Percentiles rank a stretch among this genome's conserved stretches.
Conservation (phyloP, 1,140 invertebrate genomes). For the honey bee (Apis mellifera) region DNA sequence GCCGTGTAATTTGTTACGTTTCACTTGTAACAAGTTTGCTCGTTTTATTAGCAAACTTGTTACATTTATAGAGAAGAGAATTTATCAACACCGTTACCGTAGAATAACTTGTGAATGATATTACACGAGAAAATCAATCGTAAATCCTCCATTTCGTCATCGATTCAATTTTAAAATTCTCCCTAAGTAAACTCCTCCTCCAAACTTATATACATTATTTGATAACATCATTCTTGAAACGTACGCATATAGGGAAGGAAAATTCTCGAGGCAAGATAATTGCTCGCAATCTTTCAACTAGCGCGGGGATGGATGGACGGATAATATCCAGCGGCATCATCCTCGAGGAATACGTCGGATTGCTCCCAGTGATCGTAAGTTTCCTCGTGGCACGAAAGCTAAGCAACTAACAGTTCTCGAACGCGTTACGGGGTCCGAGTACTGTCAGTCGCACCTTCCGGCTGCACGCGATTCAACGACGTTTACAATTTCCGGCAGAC, state of each 20-base stretch:
- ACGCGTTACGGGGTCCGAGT: conserved; percentile 61
- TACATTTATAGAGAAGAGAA: no score
- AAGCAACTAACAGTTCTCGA: conserved; percentile 51
- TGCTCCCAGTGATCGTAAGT: conserved; percentile 26
- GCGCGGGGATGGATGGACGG: neutral
- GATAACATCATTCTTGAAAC: neutral
- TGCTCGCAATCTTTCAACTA: conserved; percentile 47
- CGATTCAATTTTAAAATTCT: no score
- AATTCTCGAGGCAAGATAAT: conserved; percentile 27
- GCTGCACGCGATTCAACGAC: conserved; percentile 73
- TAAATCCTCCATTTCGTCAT: no score
- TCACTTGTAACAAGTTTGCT: no score
- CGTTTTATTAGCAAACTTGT: no score
- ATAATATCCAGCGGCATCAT: conserved; percentile 24
- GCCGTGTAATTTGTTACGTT: no score
- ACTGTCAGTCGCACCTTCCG: conserved; percentile 75
- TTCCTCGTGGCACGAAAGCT: conserved; percentile 49
- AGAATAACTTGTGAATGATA: no score
- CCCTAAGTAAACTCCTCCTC: no score
- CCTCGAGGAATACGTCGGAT: conserved; percentile 18
- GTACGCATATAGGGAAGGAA: neutral
- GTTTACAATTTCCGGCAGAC: conserved; percentile 75
- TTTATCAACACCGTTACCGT: no score
- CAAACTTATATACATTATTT: neutral
- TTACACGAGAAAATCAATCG: no score